These are phyloP conservation scores for Yponomeuta evonymella DNA, from an alignment of 2,888 invertebrate genomes.

Conservation along the genomic window DNA sequence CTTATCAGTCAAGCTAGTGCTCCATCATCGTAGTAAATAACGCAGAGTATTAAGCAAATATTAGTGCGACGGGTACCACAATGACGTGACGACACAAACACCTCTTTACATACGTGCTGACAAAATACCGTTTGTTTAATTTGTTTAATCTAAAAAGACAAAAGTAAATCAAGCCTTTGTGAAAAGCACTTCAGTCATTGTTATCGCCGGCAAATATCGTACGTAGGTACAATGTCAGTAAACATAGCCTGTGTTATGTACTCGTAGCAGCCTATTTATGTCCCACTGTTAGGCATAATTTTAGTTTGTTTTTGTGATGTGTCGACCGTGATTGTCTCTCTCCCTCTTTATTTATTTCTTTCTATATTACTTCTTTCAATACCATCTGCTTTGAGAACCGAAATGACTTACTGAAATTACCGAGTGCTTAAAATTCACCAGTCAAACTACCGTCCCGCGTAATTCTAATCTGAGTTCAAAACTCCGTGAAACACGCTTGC, in stretches of 20 bases:
- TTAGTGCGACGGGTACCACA: background rate
- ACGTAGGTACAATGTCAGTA: slow-evolving; percentile 6
- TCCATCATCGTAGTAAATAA: background rate
- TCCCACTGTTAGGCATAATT: background rate
- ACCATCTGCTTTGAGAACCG: too few relatives aligned
- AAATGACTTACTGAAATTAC: too few relatives aligned
- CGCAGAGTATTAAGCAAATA: slow-evolving; percentile 3
- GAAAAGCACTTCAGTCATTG: background rate
- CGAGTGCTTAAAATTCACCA: too few relatives aligned
- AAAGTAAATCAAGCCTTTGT: background rate
- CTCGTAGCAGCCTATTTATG: background rate
- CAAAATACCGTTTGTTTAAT: slow-evolving; percentile 5
- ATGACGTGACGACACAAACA: slow-evolving; percentile 4
- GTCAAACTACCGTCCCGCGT: too few relatives aligned
- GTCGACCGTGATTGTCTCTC: too few relatives aligned
- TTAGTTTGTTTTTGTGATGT: too few relatives aligned
- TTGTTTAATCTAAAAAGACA: slow-evolving; percentile 10
- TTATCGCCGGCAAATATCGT: slow-evolving; percentile 1
- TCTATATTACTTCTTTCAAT: too few relatives aligned
- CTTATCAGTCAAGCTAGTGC: background rate
- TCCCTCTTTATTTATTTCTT: too few relatives aligned
- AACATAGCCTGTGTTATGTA: background rate
- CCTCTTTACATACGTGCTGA: background rate
- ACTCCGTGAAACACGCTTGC: too few relatives aligned
- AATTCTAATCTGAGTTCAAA: too few relatives aligned